Conservation (phyloP, 1,140 invertebrate species). For the Drosophila bocki region DNA sequence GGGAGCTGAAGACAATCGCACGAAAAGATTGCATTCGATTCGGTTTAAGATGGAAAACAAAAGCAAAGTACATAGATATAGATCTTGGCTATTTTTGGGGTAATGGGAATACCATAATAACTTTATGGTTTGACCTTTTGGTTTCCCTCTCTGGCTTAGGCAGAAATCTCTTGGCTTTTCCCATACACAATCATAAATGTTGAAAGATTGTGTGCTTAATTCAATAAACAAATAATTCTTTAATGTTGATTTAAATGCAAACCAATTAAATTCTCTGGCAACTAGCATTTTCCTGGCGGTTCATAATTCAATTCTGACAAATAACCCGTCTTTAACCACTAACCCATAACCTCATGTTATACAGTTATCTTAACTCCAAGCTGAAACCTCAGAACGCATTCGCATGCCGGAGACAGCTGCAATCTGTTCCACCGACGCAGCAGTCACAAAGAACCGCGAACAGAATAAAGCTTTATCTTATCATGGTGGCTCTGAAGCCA, state of each 20-base stretch:
- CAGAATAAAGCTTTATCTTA: slow-evolving; percentile 68
- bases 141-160: neutral
- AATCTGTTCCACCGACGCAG: slow-evolving; percentile 39
- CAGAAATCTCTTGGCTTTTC: neutral
- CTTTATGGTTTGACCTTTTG: neutral
- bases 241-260: neutral
- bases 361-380: slow-evolving; percentile 32
- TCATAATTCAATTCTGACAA: slow-evolving; percentile 24
- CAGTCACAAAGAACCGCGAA: slow-evolving; percentile 50
- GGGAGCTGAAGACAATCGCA: neutral
- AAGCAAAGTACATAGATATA: neutral
- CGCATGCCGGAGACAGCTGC: slow-evolving; percentile 46
- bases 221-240: neutral
- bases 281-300: neutral
- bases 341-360: slow-evolving; percentile 1
- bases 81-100: slow-evolving; percentile 7
- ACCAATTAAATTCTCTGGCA: neutral
- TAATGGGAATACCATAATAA: neutral
- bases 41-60: neutral
- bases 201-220: neutral
- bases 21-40: neutral
- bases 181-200: neutral
- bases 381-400: slow-evolving; percentile 34
- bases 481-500: slow-evolving; percentile 63
- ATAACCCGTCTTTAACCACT: slow-evolving; percentile 10